Evolutionary conservation across 2,113 vertebrate genomes (phyloP), one percentile per base, ranked within the genome.

Genomic region (Ceyx margarethae): DNA sequence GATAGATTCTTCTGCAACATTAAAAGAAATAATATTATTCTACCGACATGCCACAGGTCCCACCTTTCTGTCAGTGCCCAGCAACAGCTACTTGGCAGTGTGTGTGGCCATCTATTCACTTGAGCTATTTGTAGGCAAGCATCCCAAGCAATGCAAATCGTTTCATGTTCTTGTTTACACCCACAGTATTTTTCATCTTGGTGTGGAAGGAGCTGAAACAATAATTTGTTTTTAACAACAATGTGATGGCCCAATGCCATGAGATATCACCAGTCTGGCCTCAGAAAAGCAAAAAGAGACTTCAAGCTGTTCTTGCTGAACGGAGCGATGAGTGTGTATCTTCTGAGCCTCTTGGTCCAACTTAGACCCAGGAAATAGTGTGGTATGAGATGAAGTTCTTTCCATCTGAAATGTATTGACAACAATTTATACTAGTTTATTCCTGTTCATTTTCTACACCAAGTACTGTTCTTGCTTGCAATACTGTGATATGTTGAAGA

Each of bases 231-330:
- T 57, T 26, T 45, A 69, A 42, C 12, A 60, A 3, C 26, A 57
- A 9, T 35, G 35, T 54, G 17, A 15, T 29, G 37, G 20, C 33
- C 15, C n/a, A 61, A 3, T 61, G 46, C 25, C 28, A 7, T 10
- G 31, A 61, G 37, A 12, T 2, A 4, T 14, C 0, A 0, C 10
- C 16, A 26, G 9, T 18, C 23, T 22, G 2, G 14, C 31, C 46
- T 16, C 5, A 4, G 43, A 50, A 71, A 75, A 61, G 50, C 0
- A 40, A 15, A 13, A 14, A 23, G 37, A 88, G 11, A 85, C 31
- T 16, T 35, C 4, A 6, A 73, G 54, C 16, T 76, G 21, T 13
- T 77, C 25, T 80, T 74, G 26, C 46, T 69, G n/a, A 23, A 25
- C 11, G 45, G 46, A 66, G 22, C 21, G 37, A 21, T 58, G 19